These are phyloP conservation scores for Carassius gibelio DNA, from an alignment of 2,113 vertebrate genomes.

Conservation along the genomic window DNA sequence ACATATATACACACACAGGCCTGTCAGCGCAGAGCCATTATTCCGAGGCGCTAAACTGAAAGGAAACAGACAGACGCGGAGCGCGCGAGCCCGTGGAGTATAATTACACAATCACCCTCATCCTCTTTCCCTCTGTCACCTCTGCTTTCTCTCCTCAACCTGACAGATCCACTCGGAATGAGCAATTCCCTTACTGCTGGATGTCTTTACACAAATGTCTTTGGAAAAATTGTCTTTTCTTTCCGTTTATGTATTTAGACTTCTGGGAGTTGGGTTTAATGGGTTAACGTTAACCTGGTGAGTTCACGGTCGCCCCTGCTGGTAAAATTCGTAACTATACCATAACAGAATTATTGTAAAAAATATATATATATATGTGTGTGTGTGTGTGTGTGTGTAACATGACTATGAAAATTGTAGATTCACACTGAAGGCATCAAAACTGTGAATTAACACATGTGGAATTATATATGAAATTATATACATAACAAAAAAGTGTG, in stretches of 20 bases:
- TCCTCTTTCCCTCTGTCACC: neutral
- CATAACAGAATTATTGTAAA: neutral
- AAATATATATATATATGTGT: too few relatives aligned
- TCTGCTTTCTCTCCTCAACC: conserved; percentile 2
- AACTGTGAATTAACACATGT: too few relatives aligned
- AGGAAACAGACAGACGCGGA: neutral
- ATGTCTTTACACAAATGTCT: neutral
- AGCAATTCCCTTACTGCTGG: neutral
- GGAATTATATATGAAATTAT: too few relatives aligned
- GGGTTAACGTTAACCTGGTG: neutral
- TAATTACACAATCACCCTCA: conserved; percentile 13
- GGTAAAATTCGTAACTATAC: neutral
- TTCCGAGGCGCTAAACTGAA: neutral
- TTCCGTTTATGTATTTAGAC: neutral
- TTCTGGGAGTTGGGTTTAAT: neutral
- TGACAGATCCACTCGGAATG: neutral
- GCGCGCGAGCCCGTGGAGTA: neutral
- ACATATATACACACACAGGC: neutral
- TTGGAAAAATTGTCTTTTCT: neutral
- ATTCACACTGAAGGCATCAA: too few relatives aligned
- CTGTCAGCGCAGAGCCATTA: neutral
- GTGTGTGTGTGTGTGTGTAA: too few relatives aligned
- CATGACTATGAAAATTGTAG: too few relatives aligned
- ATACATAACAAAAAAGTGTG: too few relatives aligned
- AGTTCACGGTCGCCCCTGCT: neutral